Percentiles rank a stretch among this genome's conserved stretches.
These are phyloP conservation scores for Stomatorhinus ivindoensis DNA, from an alignment of 2,113 vertebrate genomes.

Conservation along the genomic window DNA sequence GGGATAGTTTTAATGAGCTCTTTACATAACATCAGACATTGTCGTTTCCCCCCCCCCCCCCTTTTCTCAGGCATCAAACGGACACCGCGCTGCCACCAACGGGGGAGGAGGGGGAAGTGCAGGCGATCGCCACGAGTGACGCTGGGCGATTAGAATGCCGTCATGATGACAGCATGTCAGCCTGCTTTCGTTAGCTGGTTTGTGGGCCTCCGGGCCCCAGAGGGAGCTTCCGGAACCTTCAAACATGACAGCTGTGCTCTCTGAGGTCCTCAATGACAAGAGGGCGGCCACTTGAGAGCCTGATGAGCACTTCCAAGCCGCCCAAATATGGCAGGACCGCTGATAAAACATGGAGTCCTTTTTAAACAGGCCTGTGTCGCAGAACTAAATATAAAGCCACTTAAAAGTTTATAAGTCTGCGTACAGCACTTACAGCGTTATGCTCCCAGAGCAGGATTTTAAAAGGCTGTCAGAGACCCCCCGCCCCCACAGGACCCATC, in stretches of 20 bases:
- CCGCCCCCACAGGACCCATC: not conserved
- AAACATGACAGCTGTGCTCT: not conserved
- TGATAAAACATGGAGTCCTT: not conserved
- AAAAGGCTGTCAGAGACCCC: not conserved
- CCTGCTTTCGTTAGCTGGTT: not conserved
- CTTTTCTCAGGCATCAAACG: not conserved
- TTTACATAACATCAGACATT: not conserved
- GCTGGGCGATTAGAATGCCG: not conserved
- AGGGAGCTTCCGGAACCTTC: not conserved
- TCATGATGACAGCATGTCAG: not conserved
- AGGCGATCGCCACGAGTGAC: not conserved
- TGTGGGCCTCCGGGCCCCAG: not conserved
- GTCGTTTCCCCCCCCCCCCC: not conserved
- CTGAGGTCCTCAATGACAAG: not conserved
- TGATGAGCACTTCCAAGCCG: not conserved
- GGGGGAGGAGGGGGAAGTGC: not conserved
- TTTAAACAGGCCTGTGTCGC: not conserved
- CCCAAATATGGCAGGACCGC: not conserved
- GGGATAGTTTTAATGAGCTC: not conserved
- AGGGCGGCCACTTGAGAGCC: not conserved
- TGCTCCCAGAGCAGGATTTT: not conserved
- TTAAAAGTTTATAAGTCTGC: not conserved
- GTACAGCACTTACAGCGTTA: not conserved
- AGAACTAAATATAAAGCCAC: not conserved
- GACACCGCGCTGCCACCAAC: not conserved